These are phyloP conservation scores for Crocidura indochinensis DNA, from an alignment of 2,797 vertebrate genomes.

Conservation along the genomic window DNA sequence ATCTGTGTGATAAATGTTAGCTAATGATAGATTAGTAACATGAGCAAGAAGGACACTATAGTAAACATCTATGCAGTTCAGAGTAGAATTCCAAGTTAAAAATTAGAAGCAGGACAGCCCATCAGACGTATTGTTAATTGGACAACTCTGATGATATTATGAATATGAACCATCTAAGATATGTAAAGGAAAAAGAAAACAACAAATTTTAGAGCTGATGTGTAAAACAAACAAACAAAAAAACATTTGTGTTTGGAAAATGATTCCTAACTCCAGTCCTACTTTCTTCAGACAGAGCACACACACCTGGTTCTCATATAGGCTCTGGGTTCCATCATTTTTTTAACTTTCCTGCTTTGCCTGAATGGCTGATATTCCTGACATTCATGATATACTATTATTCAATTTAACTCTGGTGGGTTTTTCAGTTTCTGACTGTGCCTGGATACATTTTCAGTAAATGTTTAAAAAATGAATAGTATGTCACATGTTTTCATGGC, in stretches of 20 bases:
- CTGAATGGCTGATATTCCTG: not conserved
- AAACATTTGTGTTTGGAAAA: no score
- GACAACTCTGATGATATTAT: not conserved
- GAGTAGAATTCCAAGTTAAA: not conserved
- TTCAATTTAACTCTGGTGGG: not conserved
- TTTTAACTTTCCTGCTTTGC: not conserved
- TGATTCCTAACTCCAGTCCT: not conserved
- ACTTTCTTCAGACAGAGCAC: conserved; percentile 27
- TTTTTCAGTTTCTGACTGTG: not conserved
- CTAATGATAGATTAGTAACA: not conserved
- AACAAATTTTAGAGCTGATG: not conserved
- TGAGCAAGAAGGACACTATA: not conserved
- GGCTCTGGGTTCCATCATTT: not conserved
- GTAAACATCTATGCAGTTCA: not conserved
- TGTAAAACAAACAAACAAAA: not conserved
- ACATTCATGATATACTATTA: not conserved
- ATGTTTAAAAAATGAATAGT: not conserved
- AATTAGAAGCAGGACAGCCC: not conserved
- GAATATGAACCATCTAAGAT: not conserved
- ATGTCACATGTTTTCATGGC: not conserved
- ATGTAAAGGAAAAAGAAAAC: not conserved
- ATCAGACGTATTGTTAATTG: not conserved
- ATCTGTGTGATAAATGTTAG: not conserved
- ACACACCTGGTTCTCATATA: not conserved
- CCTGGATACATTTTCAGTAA: not conserved